Percentiles rank a stretch among this genome's conserved stretches.
Evolutionary conservation across 2,113 vertebrate species (phyloP).

Genomic region (Hippopotamus amphibius): DNA sequence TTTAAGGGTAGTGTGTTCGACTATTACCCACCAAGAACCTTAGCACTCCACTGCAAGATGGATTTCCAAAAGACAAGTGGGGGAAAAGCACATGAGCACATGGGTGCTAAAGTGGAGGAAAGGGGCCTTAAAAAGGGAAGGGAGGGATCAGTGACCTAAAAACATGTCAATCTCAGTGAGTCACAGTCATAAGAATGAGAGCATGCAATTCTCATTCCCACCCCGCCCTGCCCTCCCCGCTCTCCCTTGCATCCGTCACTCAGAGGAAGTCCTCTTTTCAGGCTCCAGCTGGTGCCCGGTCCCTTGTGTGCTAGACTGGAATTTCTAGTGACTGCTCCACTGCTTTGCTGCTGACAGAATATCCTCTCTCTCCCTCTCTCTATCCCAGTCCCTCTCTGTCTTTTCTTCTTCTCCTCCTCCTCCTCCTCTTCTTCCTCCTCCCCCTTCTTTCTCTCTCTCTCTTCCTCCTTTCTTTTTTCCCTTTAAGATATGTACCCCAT

Average conservation of each 20-base stretch:
- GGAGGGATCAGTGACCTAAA: background rate
- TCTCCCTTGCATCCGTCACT: background rate
- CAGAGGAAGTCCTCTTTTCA: background rate
- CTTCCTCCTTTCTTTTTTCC: background rate
- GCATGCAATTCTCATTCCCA: background rate
- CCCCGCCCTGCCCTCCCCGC: background rate
- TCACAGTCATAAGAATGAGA: slow-evolving; percentile 44
- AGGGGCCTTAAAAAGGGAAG: background rate
- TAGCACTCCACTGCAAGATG: background rate
- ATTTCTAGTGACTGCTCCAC: no score
- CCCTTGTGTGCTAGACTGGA: background rate
- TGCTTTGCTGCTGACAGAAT: background rate
- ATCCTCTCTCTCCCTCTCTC: background rate
- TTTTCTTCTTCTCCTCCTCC: background rate
- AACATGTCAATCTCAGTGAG: slow-evolving; percentile 16
- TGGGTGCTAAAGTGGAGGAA: slow-evolving; percentile 22
- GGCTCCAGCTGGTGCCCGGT: background rate
- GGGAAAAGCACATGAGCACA: background rate
- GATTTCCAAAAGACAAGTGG: slow-evolving; percentile 6
- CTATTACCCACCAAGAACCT: background rate
- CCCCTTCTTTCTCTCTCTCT: no score
- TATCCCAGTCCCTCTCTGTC: background rate
- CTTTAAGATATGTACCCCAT: background rate
- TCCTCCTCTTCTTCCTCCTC: no score
- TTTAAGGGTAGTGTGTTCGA: background rate